Conservation (phyloP, 2,888 invertebrate genomes). For the Alsophila aescularia region DNA sequence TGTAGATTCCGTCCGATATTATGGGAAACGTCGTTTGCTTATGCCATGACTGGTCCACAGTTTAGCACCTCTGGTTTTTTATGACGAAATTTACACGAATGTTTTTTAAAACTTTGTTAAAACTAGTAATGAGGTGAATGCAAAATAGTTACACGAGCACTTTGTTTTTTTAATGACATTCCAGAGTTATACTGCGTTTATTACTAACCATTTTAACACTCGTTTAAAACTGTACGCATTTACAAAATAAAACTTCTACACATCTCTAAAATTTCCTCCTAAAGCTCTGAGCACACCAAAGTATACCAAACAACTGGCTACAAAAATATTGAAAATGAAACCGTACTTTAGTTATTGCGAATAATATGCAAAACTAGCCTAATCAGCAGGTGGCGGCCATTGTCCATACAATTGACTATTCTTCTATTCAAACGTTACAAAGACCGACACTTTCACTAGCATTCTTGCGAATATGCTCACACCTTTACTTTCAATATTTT, state of each 20-base stretch:
- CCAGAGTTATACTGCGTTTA: too few species aligned
- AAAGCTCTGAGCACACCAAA: conserved; percentile 47
- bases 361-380: conserved; percentile 74
- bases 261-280: neutral
- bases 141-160: too few species aligned
- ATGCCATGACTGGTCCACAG: too few species aligned
- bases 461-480: conserved; percentile 65
- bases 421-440: conserved; percentile 46
- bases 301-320: conserved; percentile 57
- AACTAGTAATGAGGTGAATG: too few species aligned
- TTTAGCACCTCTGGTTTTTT: too few species aligned
- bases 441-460: conserved; percentile 70
- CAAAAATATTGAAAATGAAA: conserved; percentile 65
- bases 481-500: conserved; percentile 64
- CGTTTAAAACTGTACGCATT: neutral
- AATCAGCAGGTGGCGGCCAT: conserved; percentile 72
- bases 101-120: too few species aligned
- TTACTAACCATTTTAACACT: too few species aligned
- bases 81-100: too few species aligned
- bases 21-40: neutral
- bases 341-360: conserved; percentile 59
- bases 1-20: neutral
- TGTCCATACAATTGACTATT: conserved; percentile 49
- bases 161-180: too few species aligned
- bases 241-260: neutral